These are phyloP conservation scores for Sebastes taczanowskii DNA, from an alignment of 2,797 vertebrate species.

Conservation along the genomic window DNA sequence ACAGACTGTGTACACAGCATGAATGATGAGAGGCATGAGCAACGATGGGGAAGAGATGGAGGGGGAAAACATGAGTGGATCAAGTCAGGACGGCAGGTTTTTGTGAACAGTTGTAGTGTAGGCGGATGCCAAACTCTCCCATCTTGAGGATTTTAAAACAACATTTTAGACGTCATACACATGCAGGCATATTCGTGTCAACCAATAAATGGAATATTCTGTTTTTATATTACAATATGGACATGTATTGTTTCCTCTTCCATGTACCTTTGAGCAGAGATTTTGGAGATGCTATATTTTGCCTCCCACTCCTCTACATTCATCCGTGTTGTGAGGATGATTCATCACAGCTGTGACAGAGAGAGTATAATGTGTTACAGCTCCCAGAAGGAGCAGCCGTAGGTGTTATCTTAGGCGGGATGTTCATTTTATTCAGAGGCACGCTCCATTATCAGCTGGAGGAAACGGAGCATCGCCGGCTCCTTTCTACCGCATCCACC, in stretches of 20 bases:
- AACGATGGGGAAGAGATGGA: conserved; percentile 26
- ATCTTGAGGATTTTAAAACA: neutral
- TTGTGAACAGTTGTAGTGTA: conserved; percentile 1
- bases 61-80: conserved; percentile 26
- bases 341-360: conserved; percentile 67
- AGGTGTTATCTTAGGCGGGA: conserved; percentile 65
- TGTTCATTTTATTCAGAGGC: conserved; percentile 71
- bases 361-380: conserved; percentile 57
- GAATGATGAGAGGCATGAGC: conserved; percentile 66
- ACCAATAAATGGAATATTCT: neutral
- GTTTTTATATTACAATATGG: conserved; percentile 6
- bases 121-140: conserved; percentile 17
- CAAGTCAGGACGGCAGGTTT: conserved; percentile 23
- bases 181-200: neutral
- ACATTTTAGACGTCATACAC: neutral
- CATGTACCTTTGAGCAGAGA: conserved; percentile 20
- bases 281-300: conserved; percentile 27
- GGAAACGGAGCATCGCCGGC: conserved; percentile 26
- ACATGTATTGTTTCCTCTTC: conserved; percentile 20
- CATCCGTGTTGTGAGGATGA: conserved; percentile 63
- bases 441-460: conserved; percentile 54
- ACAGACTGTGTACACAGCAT: conserved; percentile 66
- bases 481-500: conserved; percentile 21
- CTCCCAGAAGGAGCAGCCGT: conserved; percentile 60
- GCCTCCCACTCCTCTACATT: conserved; percentile 54